Evolutionary conservation across 2,113 vertebrate species (phyloP).

Genomic region (Paratilapia polleni): DNA sequence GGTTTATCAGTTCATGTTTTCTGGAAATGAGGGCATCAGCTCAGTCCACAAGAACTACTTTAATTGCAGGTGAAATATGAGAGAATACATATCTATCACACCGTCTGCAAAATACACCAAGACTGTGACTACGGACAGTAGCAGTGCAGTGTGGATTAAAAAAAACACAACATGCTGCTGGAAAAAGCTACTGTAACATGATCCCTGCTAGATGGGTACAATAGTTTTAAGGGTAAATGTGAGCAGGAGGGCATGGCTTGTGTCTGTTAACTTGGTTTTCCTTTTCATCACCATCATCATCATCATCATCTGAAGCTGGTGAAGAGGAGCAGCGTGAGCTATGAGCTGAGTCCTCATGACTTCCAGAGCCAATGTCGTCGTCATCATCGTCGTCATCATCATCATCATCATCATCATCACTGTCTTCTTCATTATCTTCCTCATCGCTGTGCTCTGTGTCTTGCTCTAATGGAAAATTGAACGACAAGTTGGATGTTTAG

Average conservation of each 20-base stretch:
- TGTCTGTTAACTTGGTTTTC: constrained; percentile 23
- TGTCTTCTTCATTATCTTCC: constrained; percentile 29
- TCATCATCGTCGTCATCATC: constrained; percentile 16
- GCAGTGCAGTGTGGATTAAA: background rate
- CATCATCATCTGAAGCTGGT: constrained; percentile 40
- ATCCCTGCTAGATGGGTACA: background rate
- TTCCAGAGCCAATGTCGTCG: constrained; percentile 40
- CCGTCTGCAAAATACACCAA: background rate
- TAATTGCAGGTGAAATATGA: constrained; percentile 8
- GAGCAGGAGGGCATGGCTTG: constrained; percentile 13
- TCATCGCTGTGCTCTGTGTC: constrained; percentile 41
- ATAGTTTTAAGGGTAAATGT: background rate
- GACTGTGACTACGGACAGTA: background rate
- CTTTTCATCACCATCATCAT: constrained; percentile 14
- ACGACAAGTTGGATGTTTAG: background rate
- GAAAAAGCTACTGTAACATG: background rate
- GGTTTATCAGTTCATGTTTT: background rate
- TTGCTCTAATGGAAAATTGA: constrained; percentile 22
- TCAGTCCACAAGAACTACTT: background rate
- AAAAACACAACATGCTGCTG: background rate
- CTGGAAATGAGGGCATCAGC: background rate
- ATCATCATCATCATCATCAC: background rate
- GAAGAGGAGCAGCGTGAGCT: constrained; percentile 48
- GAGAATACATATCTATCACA: background rate
- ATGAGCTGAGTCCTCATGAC: constrained; percentile 54